Evolutionary conservation across 2,888 invertebrate species (phyloP), one percentile per base, ranked within the genome.

Genomic region (Patella caerulea): DNA sequence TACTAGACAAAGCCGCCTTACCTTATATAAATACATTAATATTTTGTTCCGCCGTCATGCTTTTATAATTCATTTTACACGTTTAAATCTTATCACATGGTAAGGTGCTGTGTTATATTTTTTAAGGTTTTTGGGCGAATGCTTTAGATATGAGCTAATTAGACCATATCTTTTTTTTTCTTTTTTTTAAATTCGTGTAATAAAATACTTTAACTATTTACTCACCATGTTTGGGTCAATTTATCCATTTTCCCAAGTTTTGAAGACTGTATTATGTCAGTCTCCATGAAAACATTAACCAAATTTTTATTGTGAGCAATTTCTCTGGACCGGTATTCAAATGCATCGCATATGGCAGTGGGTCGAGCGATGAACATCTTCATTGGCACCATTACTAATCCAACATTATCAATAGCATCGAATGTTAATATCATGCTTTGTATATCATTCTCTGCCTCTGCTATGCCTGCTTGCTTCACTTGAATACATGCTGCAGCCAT

Each of bases 211-310:
- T 56, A 19, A 65, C 24, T 15, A 17, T 15, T 24, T 65, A 65
- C 65, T 65, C 24, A 65, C 65, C 65, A 65, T 12, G 65, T 65
- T 24, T 65, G 19, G 65, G 65, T 65, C 24, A 65, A 19, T 65
- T 65, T 65, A 24, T 65, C 65, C 65, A 65, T 65, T 14, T 19
- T 65, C 12, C 65, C 65, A 11, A 24, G 24, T 24, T 65, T 19
- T 65, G 65, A 65, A 11, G 65, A 24, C 19, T 12, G 24, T 65
- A 65, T 65, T 24, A 14, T 19, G 14, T 24, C 24, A 24, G 19
- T 65, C 19, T 65, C 65, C 65, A 65, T 24, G 65, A 65, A 65
- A 14, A 65, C 65, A 14, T 65, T 65, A 24, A 65, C 24, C 17
- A 65, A 65, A 24, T 65, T 65, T 65, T 65, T 15, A 24, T 65